Evolutionary conservation across 2,113 vertebrate species (phyloP), one percentile per base, ranked within the genome.

Genomic region (Ammodytes dubius): DNA sequence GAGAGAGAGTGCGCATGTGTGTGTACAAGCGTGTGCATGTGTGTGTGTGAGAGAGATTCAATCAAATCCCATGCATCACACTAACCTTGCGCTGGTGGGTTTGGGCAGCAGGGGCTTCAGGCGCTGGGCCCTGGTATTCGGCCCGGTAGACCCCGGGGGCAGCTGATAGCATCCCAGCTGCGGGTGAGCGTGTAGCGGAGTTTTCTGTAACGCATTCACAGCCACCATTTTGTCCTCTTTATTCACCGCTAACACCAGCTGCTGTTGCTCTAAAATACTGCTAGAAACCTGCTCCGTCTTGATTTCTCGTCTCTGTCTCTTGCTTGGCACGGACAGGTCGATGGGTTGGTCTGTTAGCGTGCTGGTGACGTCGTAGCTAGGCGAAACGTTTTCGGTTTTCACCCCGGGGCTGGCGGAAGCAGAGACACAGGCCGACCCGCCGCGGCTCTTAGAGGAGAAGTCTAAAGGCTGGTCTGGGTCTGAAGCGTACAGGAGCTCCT

Each of bases 101-200:
- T 99, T 99, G 91, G 98, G 98, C 92, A 99, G 96, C 87, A 99
- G 96, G 7, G 96, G 96, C 75, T 99, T 99, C 58, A 98, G 97
- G 77, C 97, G 95, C 79, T 95, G 91, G 0, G 96, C 95, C 64
- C 98, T 64, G 0, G 94, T 45, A 58, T 91, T 81, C 5, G 96
- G 88, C 13, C 95, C 79, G 0, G 96, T 90, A 75, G 96, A 91
- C 0, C 96, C 95, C 6, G 96, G 94, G 0, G 96, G 91, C 17
- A 97, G 93, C 89, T 97, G 96, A 83, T 97, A 93, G 0, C 96
- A 93, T 86, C 95, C 95, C 70, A 96, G 77, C 39, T 96, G 87
- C 78, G 87, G 71, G 92, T 83, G 88, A 90, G 84, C 95, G 39
- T 95, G 86, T 3, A 89, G 83, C 0, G 85, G 74, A 0, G 82